Evolutionary conservation across 2,113 vertebrate genomes (phyloP).

Genomic region (Choloepus hoffmanni): DNA sequence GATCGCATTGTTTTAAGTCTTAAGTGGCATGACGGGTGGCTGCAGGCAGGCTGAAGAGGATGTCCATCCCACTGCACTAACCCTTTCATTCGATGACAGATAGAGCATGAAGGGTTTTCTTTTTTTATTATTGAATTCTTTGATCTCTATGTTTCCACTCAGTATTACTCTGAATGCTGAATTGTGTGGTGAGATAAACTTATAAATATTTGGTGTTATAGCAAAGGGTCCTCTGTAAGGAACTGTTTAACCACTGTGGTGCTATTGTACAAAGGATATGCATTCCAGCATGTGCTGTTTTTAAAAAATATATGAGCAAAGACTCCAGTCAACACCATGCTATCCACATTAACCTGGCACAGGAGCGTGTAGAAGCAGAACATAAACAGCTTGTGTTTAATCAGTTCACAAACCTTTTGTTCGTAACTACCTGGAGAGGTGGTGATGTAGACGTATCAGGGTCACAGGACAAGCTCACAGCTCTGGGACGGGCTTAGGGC

Average conservation of each 20-base stretch:
- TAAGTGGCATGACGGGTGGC: slow-evolving; percentile 59
- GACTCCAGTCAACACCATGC: neutral
- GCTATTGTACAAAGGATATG: slow-evolving; percentile 68
- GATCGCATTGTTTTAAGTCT: slow-evolving; percentile 6
- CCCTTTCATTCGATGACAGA: slow-evolving; percentile 83
- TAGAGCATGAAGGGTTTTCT: slow-evolving; percentile 66
- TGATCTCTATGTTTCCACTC: slow-evolving; percentile 82
- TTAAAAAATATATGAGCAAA: neutral
- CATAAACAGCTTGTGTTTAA: slow-evolving; percentile 71
- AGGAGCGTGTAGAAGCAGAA: slow-evolving; percentile 40
- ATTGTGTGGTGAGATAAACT: slow-evolving; percentile 78
- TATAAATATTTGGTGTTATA: slow-evolving; percentile 80
- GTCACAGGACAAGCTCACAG: neutral
- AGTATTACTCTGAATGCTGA: slow-evolving; percentile 75
- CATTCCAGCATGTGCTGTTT: slow-evolving; percentile 1
- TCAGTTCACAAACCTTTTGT: slow-evolving; percentile 58
- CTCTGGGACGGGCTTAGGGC: neutral
- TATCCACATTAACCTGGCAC: neutral
- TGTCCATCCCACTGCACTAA: slow-evolving; percentile 82
- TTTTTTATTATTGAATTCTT: slow-evolving; percentile 80
- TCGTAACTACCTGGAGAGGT: slow-evolving; percentile 19
- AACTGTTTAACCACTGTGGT: slow-evolving; percentile 66
- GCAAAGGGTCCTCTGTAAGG: slow-evolving; percentile 72
- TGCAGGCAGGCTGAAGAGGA: slow-evolving; percentile 72
- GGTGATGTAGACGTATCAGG: neutral